phyloP scores from a whole-genome alignment of 2,113 vertebrate species.

The Camelus dromedarius region DNA sequence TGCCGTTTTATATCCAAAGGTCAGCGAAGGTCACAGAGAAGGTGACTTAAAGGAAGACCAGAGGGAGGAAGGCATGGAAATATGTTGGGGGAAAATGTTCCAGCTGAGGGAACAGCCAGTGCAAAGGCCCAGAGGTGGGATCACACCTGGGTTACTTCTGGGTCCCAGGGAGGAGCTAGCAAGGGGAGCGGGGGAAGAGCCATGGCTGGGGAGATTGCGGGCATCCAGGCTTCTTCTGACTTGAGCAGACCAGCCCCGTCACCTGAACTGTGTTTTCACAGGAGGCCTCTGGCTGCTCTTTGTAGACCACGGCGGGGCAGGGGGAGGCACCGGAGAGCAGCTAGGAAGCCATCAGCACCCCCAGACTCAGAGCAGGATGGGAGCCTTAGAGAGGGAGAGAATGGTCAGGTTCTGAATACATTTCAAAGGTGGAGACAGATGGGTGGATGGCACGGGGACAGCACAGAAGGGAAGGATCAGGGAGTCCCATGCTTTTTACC shows the following conservation, averaged over 20 bases:
- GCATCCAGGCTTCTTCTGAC: accelerated
- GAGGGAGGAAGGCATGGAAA: neutral
- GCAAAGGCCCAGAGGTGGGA: neutral
- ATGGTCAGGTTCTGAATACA: accelerated
- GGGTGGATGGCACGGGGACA: neutral
- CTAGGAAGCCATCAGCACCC: accelerated
- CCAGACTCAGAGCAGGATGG: neutral
- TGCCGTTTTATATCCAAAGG: neutral
- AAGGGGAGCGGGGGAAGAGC: accelerated
- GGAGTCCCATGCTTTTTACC: neutral
- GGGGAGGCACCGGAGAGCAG: neutral
- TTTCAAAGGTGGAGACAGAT: too few relatives aligned
- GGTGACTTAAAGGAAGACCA: neutral
- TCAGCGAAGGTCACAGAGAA: neutral
- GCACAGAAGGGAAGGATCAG: neutral
- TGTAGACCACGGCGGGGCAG: neutral
- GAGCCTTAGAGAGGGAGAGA: neutral
- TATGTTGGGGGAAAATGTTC: neutral
- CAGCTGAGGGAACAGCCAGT: neutral
- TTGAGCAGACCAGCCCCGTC: accelerated
- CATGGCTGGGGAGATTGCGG: accelerated
- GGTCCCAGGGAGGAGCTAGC: accelerated
- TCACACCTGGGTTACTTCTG: neutral
- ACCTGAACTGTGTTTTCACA: accelerated
- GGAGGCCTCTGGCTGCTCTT: neutral